phyloP scores from a whole-genome alignment of 2,797 vertebrate genomes.

The Myiotriccus ornatus region DNA sequence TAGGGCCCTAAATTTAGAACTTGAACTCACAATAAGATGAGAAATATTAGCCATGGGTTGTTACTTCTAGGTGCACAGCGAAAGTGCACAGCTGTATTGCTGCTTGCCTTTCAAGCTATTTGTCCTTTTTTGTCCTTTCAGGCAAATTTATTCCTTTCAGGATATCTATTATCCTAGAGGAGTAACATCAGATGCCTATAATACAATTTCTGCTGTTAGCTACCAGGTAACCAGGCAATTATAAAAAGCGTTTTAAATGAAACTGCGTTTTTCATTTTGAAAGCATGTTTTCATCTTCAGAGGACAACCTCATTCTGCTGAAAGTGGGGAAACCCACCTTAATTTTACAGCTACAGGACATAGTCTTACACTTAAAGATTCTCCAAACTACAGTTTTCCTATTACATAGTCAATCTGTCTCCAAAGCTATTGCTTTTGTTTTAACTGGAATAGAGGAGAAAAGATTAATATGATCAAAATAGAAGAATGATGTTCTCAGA shows the following conservation, averaged over 20 bases:
- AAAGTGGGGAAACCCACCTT: neutral
- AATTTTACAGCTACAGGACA: neutral
- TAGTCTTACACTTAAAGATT: neutral
- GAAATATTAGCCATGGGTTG: neutral
- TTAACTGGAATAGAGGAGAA: constrained; percentile 34
- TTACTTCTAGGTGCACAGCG: neutral
- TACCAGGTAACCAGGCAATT: neutral
- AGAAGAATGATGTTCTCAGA: constrained; percentile 44
- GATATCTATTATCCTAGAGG: neutral
- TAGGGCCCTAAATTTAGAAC: neutral
- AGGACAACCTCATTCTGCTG: neutral
- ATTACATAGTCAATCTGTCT: neutral
- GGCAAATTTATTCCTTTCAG: neutral
- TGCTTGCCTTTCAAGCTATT: neutral
- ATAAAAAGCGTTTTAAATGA: neutral
- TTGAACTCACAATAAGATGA: neutral
- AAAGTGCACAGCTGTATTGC: accelerated
- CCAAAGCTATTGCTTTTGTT: constrained; percentile 25
- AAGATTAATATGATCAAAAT: constrained; percentile 46
- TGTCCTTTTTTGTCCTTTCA: neutral
- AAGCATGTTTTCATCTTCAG: neutral
- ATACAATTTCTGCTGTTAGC: neutral
- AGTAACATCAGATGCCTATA: neutral
- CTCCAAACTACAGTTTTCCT: neutral
- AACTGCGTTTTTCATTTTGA: neutral